Percentiles rank a stretch among this genome's conserved stretches.
Evolutionary conservation across 2,797 vertebrate genomes (phyloP).

Genomic region (Leptatherina wallacei): DNA sequence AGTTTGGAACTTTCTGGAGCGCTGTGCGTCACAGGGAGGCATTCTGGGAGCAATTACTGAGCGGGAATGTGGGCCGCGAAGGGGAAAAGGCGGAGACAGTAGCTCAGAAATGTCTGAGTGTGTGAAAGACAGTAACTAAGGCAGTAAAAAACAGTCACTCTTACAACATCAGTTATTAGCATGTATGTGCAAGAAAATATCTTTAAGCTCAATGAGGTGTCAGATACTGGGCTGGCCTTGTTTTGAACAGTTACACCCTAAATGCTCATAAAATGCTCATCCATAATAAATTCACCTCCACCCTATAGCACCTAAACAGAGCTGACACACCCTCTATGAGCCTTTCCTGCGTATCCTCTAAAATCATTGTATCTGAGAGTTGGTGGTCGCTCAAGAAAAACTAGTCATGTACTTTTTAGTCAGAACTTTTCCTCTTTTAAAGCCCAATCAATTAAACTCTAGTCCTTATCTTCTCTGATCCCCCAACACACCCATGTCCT

Average conservation of each 20-base stretch:
- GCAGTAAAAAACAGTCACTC: conserved; percentile 34
- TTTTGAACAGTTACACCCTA: conserved; percentile 15
- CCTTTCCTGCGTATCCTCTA: conserved; percentile 13
- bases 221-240: conserved; percentile 9
- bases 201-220: background rate
- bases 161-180: conserved; percentile 5
- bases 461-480: no score
- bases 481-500: no score
- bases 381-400: background rate
- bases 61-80: conserved; percentile 62
- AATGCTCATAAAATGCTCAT: conserved; percentile 19
- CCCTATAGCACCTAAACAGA: conserved; percentile 8
- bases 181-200: background rate
- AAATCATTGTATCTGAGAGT: background rate
- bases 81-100: conserved; percentile 53
- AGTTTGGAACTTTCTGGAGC: conserved; percentile 61
- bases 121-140: conserved; percentile 40
- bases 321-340: conserved; percentile 26
- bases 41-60: conserved; percentile 72
- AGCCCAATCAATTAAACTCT: no score
- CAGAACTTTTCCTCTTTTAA: no score
- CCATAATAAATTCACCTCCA: conserved; percentile 12
- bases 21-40: conserved; percentile 62
- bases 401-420: no score
- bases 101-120: conserved; percentile 53